phyloP scores from a whole-genome alignment of 2,888 invertebrate species.

The Lobophora halterata region DNA sequence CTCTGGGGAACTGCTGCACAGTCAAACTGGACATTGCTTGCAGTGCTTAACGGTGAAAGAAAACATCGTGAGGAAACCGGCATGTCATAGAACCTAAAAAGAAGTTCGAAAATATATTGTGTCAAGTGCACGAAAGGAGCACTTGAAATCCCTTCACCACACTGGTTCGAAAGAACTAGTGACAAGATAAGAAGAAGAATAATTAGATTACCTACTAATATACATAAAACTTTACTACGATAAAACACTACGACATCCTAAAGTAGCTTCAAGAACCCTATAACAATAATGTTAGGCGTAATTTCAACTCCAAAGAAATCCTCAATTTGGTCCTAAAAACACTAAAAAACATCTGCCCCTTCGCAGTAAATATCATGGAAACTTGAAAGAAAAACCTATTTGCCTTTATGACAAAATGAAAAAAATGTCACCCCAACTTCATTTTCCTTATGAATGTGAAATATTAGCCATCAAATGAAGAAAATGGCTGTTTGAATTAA shows the following conservation, averaged over 20 bases:
- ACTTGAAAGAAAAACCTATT: conserved; percentile 34
- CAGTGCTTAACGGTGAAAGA: too few relatives aligned
- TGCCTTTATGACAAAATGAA: conserved; percentile 28
- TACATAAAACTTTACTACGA: too few relatives aligned
- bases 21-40: too few relatives aligned
- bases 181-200: too few relatives aligned
- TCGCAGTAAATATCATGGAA: conserved; percentile 31
- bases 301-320: conserved; percentile 25
- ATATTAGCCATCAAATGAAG: conserved; percentile 33
- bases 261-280: conserved; percentile 6
- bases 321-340: conserved; percentile 28
- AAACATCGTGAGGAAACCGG: too few relatives aligned
- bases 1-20: too few relatives aligned
- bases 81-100: too few relatives aligned
- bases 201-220: too few relatives aligned
- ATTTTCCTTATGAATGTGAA: conserved; percentile 32
- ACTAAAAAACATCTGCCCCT: conserved; percentile 30
- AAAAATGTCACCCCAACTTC: conserved; percentile 24
- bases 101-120: too few relatives aligned
- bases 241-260: conserved; percentile 1
- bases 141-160: too few relatives aligned
- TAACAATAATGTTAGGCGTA: conserved; percentile 20
- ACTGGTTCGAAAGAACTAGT: too few relatives aligned
- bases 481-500: conserved; percentile 28
- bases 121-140: too few relatives aligned